Evolutionary conservation across 2,888 invertebrate genomes (phyloP), one percentile per base, ranked within the genome.

Genomic region (Periphyllus acericola): DNA sequence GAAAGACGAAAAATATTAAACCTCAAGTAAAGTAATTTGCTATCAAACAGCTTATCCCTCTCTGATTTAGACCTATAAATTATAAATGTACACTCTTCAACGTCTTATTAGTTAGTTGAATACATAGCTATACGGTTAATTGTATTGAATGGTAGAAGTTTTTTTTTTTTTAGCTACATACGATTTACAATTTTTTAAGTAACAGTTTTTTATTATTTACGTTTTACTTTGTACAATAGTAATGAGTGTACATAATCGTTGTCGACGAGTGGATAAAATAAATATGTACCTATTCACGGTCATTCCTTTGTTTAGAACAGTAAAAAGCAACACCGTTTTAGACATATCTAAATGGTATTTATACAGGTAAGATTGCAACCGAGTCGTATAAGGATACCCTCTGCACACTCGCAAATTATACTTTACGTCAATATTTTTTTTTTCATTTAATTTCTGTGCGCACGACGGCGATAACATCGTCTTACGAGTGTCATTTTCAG

Each of bases 251-350:
- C 46, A 8, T 11, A 46, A 1, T 60, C 25, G 60, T 21, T 25
- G 60, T 25, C 25, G 5, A 60, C 8, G 60, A 21, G 25, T 60
- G 25, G 8, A 60, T 25, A 21, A 60, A 25, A 60, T 55, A 19
- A 36, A 46, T 46, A 9, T 46, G 46, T 60, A 60, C 6, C 25
- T 60, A 60, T 25, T n/a, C n/a, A 60, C 60, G 25, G 60, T 25
- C n/a, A 66, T 66, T n/a, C n/a, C 66, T 66, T 66, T 66, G 66
- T 66, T 66, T n/a, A 66, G n/a, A 66, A 66, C n/a, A 66, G n/a
- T 66, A 66, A 66, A 66, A 25, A 66, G n/a, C 25, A 25, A 66
- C 1, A 25, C n/a, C 60, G 6, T 66, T 66, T 66, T 25, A n/a
- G 9, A 25, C 8, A 60, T 60, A 25, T 25, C 25, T 60, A 60